A percentile compares a stretch with the other conserved stretches of the same genome.
Conservation (phyloP, 1,140 invertebrate species). For the Campoletis sonorensis region DNA sequence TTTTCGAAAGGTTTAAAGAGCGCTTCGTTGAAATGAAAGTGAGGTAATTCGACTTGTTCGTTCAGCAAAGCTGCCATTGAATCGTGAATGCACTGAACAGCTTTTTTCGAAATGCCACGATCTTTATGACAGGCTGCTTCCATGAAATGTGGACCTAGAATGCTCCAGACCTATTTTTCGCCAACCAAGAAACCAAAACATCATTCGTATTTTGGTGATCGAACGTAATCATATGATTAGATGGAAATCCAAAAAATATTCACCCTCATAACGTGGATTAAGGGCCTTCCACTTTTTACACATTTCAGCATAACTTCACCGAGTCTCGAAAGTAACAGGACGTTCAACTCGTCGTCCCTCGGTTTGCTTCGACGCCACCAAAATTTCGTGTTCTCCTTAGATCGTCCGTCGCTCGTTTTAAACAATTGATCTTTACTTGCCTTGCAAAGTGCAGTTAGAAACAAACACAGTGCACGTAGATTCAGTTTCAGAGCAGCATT, state of each 20-base stretch:
- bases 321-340: constrained; percentile 86
- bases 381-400: constrained; percentile 72
- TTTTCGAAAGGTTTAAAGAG: constrained; percentile 97
- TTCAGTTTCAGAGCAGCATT: constrained; percentile 93
- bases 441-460: constrained; percentile 87
- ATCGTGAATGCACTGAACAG: constrained; percentile 95
- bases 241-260: constrained; percentile 34
- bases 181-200: neutral
- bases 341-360: constrained; percentile 77
- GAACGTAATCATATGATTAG: too few species aligned
- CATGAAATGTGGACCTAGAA: constrained; percentile 93
- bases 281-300: constrained; percentile 88
- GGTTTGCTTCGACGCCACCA: constrained; percentile 78
- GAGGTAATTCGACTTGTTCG: constrained; percentile 90
- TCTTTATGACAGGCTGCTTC: constrained; percentile 96
- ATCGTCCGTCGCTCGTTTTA: constrained; percentile 70
- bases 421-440: constrained; percentile 89
- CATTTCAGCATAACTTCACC: constrained; percentile 93
- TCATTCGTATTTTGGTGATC: neutral
- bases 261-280: constrained; percentile 91
- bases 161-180: constrained; percentile 84
- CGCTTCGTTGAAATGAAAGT: constrained; percentile 97
- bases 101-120: constrained; percentile 91
- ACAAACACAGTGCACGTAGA: constrained; percentile 87
- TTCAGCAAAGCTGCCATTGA: constrained; percentile 92